phyloP scores from a whole-genome alignment of 2,888 invertebrate species.

The Pyrochroa serraticornis region DNA sequence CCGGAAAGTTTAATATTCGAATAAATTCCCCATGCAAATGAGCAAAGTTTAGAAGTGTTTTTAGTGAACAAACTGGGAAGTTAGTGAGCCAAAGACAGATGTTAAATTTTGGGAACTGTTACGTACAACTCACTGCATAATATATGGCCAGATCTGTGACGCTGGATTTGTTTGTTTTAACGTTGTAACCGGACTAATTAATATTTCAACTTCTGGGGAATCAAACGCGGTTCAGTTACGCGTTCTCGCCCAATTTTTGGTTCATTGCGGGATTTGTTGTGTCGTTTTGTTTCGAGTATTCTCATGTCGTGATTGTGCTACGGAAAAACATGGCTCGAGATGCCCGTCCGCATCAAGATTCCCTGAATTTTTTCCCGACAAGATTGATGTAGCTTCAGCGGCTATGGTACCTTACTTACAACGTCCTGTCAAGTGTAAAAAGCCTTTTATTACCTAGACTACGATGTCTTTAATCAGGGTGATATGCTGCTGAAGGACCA shows the following conservation, averaged over 20 bases:
- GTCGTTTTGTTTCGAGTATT: background rate
- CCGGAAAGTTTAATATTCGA: constrained; percentile 24
- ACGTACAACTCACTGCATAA: constrained; percentile 22
- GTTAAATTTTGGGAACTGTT: constrained; percentile 26
- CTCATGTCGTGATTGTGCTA: background rate
- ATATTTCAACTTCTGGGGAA: background rate
- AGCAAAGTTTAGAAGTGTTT: constrained; percentile 26
- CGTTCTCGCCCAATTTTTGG: too few species aligned
- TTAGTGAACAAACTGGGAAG: constrained; percentile 26
- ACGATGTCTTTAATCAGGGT: constrained; percentile 18
- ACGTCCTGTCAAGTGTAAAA: constrained; percentile 13
- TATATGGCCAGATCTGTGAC: constrained; percentile 4
- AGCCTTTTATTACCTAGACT: constrained; percentile 16
- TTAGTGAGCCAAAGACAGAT: constrained; percentile 26
- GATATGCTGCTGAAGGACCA: constrained; percentile 15
- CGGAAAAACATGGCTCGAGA: constrained; percentile 14
- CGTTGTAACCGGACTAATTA: constrained; percentile 1
- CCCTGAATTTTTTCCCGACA: constrained; percentile 8
- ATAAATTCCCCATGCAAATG: constrained; percentile 26
- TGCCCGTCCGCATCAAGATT: constrained; percentile 3
- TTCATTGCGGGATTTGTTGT: background rate
- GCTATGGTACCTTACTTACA: constrained; percentile 4
- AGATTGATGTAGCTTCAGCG: constrained; percentile 15
- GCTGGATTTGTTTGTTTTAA: background rate
- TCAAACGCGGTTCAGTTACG: too few species aligned